phyloP scores from a whole-genome alignment of 2,888 invertebrate genomes.

The Plagiodera versicolora region DNA sequence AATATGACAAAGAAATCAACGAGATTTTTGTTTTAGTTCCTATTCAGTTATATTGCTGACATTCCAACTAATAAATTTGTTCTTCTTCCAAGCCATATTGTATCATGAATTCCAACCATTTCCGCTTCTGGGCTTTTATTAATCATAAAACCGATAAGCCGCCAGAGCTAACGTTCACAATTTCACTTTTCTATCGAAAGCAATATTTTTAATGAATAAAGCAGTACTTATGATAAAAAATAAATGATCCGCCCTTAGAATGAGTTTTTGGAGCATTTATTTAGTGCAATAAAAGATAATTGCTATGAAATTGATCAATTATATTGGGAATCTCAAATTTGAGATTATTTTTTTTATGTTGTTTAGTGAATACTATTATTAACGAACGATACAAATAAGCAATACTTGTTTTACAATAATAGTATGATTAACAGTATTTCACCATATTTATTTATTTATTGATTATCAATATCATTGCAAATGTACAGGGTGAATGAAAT shows the following conservation, averaged over 20 bases:
- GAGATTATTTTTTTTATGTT: background rate
- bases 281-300: slow-evolving; percentile 10
- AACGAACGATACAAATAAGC: background rate
- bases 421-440: background rate
- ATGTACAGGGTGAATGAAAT: background rate
- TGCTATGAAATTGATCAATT: background rate
- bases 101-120: background rate
- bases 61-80: too few relatives aligned
- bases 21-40: background rate
- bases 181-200: background rate
- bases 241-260: background rate
- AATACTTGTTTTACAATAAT: background rate
- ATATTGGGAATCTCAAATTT: background rate
- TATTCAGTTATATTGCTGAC: background rate
- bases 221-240: background rate
- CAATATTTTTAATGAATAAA: background rate
- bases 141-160: background rate
- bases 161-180: background rate
- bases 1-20: too few relatives aligned
- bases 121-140: background rate
- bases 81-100: too few relatives aligned
- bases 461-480: background rate
- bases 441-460: background rate
- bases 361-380: background rate
- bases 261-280: slow-evolving; percentile 5